Evolutionary conservation across 92 coral and sea anemone species (phyloP), one percentile per base, ranked within the genome.

Genomic region (Umimayanthus kanabou): DNA sequence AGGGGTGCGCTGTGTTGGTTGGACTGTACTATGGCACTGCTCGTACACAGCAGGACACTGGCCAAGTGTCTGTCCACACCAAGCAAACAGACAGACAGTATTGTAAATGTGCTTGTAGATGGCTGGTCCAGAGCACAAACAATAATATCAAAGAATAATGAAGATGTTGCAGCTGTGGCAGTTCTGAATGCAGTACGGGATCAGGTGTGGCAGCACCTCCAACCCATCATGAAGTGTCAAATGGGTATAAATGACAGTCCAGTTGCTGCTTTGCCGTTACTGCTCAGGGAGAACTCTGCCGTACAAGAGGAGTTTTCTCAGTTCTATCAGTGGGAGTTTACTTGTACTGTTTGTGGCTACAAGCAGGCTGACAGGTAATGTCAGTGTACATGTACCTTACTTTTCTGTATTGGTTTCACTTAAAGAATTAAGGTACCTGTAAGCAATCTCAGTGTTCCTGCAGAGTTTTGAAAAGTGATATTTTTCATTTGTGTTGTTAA

Each of bases 171-270:
- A 20, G 96, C 98, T 9, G 79, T 67, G 30, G 72, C 80, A 42
- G 43, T 83, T 14, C 89, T 97, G 10, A 25, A 85, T 16, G 90
- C 89, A 45, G 90, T 89, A 9, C 93, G 97, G 3, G 77, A 77
- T n/a, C 28, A 39, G 23, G 93, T 97, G 73, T 97, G 98, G 98
- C 86, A 61, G 9, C 94, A 88, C 88, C 74, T 97, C 74, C 77
- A 92, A 73, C 95, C 97, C 20, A 94, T 89, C 57, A 93, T 97
- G 97, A 93, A 95, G 80, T 97, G 99, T 69, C 74, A 90, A 65
- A 87, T 90, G 16, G 99, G 98, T 71, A 94, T 95, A 20, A 94
- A 97, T 73, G 99, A 97, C 85, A 94, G 98, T 22, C 97, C 99
- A 2, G 85, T 97, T 26, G 88, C 82, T 6, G 96, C 97, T 6